Base-by-base conservation (phyloP, 2,888 invertebrate species). In the Xylota segnis region DNA sequence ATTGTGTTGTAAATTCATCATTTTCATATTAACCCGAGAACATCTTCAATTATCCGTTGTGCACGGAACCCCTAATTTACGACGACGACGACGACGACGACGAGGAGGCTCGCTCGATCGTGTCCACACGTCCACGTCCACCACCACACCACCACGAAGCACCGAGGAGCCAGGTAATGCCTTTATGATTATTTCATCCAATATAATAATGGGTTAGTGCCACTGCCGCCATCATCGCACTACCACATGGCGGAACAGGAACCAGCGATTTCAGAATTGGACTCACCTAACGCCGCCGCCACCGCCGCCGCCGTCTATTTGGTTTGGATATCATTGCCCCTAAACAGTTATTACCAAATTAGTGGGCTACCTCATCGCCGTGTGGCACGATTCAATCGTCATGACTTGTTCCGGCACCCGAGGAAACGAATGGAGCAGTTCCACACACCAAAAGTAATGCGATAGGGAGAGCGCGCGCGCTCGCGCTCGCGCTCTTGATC, bases 131-230 rank as follows among this genome's bases (percentile, higher is more conserved):
- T 84, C 75, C 75, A 29, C 70, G 50, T 37, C 27, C 50, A 65
- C 72, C 50, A 65, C 72, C 23, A 34, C 40, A 45, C 29, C 16
- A 29, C 45, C 32, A 9, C 29, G 47, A 52, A 29, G 63, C 54
- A 29, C 4, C 5, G 37, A 37, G 16, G 18, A 66, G 45, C 23
- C 61, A 37, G 75, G 76, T 76, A 76, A 70, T 76, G 54, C 76
- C 82, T 82, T 86, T 86, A 86, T 86, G 86, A 86, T 86, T 86
- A 82, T 82, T 86, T 82, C 82, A 77, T 86, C 82, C 82, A 86
- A 82, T 82, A 82, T 86, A 86, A 86, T 86, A 82, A 86, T 72
- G 86, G 86, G 86, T 81, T 82, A 82, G 82, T 76, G 82, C 86
- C 79, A 79, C 12, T 47, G 56, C 75, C 5, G 66, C 70, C 56